phyloP scores from a whole-genome alignment of 2,888 invertebrate species.

The Mythimna albipuncta region DNA sequence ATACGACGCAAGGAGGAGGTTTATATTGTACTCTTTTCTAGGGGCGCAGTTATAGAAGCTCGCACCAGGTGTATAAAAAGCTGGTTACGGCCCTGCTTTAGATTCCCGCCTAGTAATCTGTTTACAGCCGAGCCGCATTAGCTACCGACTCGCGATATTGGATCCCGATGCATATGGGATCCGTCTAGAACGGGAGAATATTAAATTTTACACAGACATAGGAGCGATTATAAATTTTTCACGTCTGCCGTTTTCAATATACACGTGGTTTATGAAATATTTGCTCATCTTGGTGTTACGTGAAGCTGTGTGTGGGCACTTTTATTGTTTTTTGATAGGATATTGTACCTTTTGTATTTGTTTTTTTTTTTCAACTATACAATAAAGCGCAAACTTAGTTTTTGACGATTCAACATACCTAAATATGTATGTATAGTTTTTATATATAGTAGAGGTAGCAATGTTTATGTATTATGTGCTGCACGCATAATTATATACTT shows the following conservation, averaged over 20 bases:
- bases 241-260: constrained; percentile 55
- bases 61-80: too few species aligned
- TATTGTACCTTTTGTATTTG: too few species aligned
- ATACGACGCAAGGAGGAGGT: too few species aligned
- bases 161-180: constrained; percentile 63
- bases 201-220: constrained; percentile 56
- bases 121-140: constrained; percentile 66
- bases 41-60: too few species aligned
- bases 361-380: too few species aligned
- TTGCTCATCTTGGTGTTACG: constrained; percentile 23
- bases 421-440: too few species aligned
- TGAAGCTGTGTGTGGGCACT: background rate
- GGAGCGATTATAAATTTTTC: constrained; percentile 55
- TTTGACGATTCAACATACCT: too few species aligned
- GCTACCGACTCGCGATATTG: constrained; percentile 63
- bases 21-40: too few species aligned
- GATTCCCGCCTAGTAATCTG: constrained; percentile 61
- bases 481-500: too few species aligned
- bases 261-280: constrained; percentile 38
- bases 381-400: too few species aligned
- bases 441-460: too few species aligned
- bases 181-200: constrained; percentile 51
- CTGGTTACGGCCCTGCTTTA: background rate
- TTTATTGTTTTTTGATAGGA: background rate
- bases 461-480: too few species aligned